Evolutionary conservation across 2,888 invertebrate genomes (phyloP), one percentile per base, ranked within the genome.

Genomic region (Morpho deidamia): DNA sequence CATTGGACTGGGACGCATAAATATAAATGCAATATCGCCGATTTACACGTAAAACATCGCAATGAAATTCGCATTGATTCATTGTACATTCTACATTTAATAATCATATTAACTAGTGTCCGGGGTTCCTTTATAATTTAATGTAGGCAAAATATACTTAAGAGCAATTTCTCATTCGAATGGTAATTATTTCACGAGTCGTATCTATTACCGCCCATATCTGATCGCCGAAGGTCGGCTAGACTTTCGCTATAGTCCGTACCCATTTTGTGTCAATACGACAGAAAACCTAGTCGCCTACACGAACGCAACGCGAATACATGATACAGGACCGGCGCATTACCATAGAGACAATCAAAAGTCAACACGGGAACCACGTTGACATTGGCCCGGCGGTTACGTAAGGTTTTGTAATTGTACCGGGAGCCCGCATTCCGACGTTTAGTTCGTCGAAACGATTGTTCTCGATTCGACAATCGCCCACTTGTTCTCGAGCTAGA

Each of bases 341-440:
- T 84, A 81, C 69, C 84, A 85, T 83, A 81, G 70, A 73, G 71
- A 79, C 65, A 65, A 69, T 68, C 66, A 64, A 61, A 52, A 65
- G 61, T 62, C 61, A 61, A 61, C 60, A 65, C 65, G 59, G 66
- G 74, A 81, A 80, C 80, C 76, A 75, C 77, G 80, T 80, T 87
- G 88, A 88, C 88, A 87, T 88, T 88, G 86, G 86, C 81, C 79
- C 74, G 77, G 23, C 75, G 74, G 49, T 81, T 81, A 82, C 75
- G 75, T 69, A 72, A 74, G 74, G 74, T 86, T 83, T 85, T 80
- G 85, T 86, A 85, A 85, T 76, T 76, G 81, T 78, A 84, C 78
- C 81, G 79, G 78, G 78, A 81, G 79, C 79, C 78, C 73, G 80
- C 86, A 87, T 86, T 83, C 86, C 87, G 71, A 66, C 64, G 76